Base-by-base conservation (phyloP, 2,113 vertebrate genomes). In the Sphaerodactylus townsendi region DNA sequence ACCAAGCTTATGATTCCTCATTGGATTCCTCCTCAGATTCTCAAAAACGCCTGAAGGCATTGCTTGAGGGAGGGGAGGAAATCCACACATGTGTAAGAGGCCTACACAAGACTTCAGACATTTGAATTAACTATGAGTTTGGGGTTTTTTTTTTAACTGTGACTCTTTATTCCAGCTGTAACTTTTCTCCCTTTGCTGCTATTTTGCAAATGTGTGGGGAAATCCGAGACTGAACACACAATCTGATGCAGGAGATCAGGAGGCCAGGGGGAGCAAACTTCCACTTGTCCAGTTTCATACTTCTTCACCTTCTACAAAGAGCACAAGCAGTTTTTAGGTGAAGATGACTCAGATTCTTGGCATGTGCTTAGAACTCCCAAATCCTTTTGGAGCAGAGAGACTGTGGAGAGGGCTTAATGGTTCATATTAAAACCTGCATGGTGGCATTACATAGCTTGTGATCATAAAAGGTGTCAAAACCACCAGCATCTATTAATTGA, bases 401-500 rank as follows among this genome's bases (percentile, higher is more conserved):
- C 62, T 30, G 25, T 28, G 25, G 10, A 82, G 1, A 15, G 10
- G 0, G 1, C 23, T 85, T 39, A 19, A 33, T 44, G 76, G 10
- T 28, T 17, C 25, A 8, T 79, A 50, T 44, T 69, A 79, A 64
- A 68, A 65, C 44, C 71, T 48, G 10, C 35, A 39, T 33, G 37
- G 10, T 11, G n/a, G 77, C 0, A 0, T 79, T 68, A 59, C 76
- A 21, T 39, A 86, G 23, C 30, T 79, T 0, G 0, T 50, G 35
- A 28, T 48, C 75, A 83, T 0, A 1, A 81, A 79, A 90, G 68
- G 68, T 8, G 21, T 73, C 46, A 72, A n/a, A 91, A 88, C 30
- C 10, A 30, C 56, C 25, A 83, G 73, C 46, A 86, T 88, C 87
- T 73, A 85, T 70, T 78, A 83, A 68, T 17, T 68, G 37, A 30